Conservation (phyloP, 2,113 vertebrate genomes). For the Mirza zaza region DNA sequence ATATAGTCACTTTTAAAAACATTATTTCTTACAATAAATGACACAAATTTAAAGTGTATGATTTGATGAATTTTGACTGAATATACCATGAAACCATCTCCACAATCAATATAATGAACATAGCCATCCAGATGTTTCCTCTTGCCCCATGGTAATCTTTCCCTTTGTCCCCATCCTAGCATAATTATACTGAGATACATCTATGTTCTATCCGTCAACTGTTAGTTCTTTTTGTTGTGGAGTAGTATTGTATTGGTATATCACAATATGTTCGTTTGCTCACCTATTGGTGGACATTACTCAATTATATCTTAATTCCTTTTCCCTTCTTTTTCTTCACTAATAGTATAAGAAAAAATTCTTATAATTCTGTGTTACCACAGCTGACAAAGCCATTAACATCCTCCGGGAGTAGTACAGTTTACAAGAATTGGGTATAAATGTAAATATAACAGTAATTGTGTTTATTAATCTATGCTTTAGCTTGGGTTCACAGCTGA, state of each 20-base stretch:
- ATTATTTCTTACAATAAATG: background rate
- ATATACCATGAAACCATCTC: background rate
- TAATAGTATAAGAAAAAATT: background rate
- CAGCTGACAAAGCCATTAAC: background rate
- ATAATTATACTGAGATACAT: background rate
- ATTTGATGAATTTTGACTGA: constrained; percentile 14
- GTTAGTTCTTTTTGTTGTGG: background rate
- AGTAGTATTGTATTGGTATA: background rate
- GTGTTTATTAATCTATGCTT: background rate
- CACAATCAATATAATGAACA: background rate
- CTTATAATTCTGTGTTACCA: background rate
- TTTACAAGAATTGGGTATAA: background rate
- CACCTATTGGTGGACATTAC: background rate
- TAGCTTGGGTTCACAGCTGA: background rate
- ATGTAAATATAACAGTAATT: background rate
- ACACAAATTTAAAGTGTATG: background rate
- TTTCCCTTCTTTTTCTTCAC: background rate
- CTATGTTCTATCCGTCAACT: background rate
- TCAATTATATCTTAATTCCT: background rate
- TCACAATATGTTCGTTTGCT: background rate
- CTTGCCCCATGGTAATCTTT: background rate
- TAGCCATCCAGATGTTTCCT: background rate
- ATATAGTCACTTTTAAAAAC: background rate
- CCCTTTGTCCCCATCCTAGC: background rate
- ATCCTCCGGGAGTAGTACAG: background rate